Conservation (phyloP, 2,797 vertebrate species). For the Mustela erminea region DNA sequence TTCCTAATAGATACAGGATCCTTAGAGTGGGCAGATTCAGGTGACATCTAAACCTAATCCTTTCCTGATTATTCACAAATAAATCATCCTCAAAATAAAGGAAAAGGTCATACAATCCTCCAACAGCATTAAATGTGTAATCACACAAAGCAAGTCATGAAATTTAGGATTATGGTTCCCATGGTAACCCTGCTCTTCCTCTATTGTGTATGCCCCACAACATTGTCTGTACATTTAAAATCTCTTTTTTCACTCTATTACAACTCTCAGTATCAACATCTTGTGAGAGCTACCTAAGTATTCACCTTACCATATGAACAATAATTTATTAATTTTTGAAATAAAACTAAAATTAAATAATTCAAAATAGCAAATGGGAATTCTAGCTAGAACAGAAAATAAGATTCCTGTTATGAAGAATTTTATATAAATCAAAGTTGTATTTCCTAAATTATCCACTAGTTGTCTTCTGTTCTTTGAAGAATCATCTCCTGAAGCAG, state of each 20-base stretch:
- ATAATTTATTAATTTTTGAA: constrained; percentile 68
- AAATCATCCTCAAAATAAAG: constrained; percentile 71
- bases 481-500: background rate
- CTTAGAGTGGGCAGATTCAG: constrained; percentile 26
- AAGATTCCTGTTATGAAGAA: background rate
- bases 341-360: constrained; percentile 61
- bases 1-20: background rate
- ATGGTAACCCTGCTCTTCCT: constrained; percentile 50
- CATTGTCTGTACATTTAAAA: constrained; percentile 43
- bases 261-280: constrained; percentile 27
- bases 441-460: constrained; percentile 65
- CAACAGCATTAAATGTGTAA: constrained; percentile 71
- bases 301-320: constrained; percentile 50
- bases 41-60: constrained; percentile 57
- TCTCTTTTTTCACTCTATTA: constrained; percentile 23
- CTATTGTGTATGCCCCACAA: background rate
- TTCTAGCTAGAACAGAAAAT: constrained; percentile 45
- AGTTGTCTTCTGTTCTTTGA: constrained; percentile 43
- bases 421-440: constrained; percentile 53
- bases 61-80: constrained; percentile 73
- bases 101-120: constrained; percentile 63
- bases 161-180: constrained; percentile 65
- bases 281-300: constrained; percentile 41
- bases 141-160: constrained; percentile 71
- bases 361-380: constrained; percentile 44